Conservation (phyloP, 2,797 vertebrate species). For the Neosalanx taihuensis region DNA sequence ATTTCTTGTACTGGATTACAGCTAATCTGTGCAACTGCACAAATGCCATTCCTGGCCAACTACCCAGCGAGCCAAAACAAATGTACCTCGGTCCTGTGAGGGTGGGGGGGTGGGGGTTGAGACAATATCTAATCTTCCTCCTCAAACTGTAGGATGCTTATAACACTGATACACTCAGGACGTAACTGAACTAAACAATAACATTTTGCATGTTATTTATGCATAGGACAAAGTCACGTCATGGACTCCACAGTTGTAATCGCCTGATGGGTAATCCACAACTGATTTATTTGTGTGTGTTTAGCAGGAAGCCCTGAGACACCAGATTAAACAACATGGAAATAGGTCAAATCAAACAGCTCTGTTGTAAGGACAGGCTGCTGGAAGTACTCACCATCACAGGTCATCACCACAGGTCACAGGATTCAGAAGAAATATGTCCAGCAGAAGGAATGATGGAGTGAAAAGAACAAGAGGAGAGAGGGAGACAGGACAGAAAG, state of each 20-base stretch:
- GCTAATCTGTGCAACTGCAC: conserved; percentile 6
- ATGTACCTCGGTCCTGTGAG: neutral
- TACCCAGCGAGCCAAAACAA: neutral
- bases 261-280: neutral
- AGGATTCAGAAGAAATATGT: neutral
- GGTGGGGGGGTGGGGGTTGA: no score
- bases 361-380: neutral
- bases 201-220: neutral
- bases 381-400: neutral
- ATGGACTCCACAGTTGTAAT: neutral
- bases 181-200: neutral
- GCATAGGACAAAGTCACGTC: no score
- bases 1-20: conserved; percentile 21
- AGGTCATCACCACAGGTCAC: neutral
- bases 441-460: neutral
- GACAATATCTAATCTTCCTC: neutral
- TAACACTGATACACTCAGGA: neutral
- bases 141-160: neutral
- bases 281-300: neutral
- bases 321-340: neutral
- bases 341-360: neutral
- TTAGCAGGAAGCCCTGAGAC: neutral
- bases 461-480: neutral
- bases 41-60: conserved; percentile 3
- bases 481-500: neutral